Base-by-base conservation (phyloP, 2,113 vertebrate genomes). In the Mohoua ochrocephala region DNA sequence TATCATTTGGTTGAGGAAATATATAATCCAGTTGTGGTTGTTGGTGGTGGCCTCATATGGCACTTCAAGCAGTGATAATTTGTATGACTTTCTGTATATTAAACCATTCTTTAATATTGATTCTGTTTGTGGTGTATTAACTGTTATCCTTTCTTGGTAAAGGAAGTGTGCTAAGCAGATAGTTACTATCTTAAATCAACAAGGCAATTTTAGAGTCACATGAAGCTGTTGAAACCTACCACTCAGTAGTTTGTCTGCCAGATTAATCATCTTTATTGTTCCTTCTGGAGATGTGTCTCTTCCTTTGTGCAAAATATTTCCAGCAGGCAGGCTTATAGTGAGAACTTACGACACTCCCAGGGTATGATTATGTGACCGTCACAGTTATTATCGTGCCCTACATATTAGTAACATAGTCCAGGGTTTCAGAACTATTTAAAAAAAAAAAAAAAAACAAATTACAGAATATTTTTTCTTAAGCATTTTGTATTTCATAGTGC, bases 71-170 rank as follows among this genome's bases (percentile, higher is more conserved):
- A 96, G 83, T 95, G 81, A 93, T 60, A 63, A 97, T 93, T 94
- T 96, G 95, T 97, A 96, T 94, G 53, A 90, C 10, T 93, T 93
- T 89, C 57, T 97, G 76, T 96, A 74, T 96, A 96, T 97, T 97
- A 97, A 97, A 96, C 41, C 49, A 89, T 94, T 81, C 81, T 96
- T 95, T 92, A 79, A 87, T 97, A 96, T 95, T 91, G 86, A 92
- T 95, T 91, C 69, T 91, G 84, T 93, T 96, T 97, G 90, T 93
- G 87, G 88, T 95, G 82, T 96, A 96, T 96, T 96, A 96, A 96
- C 88, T 97, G 59, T 92, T 94, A 56, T 85, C 60, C 44, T 83
- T 94, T 63, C 96, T 87, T 89, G 63, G 13, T 94, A 81, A 92
- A 96, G 89, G 90, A 88, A 89, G 54, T 70, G 61, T 83, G 35